Evolutionary conservation across 1,140 invertebrate species (phyloP), one percentile per base, ranked within the genome.

Genomic region (Octopus sinensis): DNA sequence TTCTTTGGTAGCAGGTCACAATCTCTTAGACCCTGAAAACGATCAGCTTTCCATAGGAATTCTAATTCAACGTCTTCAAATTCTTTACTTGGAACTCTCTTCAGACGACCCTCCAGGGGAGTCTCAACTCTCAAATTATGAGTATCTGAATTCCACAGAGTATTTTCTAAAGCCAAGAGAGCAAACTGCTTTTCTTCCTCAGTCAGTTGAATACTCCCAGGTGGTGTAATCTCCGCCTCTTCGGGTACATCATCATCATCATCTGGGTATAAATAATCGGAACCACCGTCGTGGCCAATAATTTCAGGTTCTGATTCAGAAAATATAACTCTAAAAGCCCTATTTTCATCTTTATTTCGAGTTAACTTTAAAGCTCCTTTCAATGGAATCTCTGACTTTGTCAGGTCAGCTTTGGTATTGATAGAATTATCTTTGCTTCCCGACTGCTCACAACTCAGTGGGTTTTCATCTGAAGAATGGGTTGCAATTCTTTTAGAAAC

Each of bases 141-240:
- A 52, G 84, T 79, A 76, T 87, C 86, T 9, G 86, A 85, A 82
- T 89, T 89, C 86, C 86, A 89, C 13, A 87, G 43, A 5, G 88
- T 89, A 76, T 89, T 89, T 56, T 88, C 86, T n/a, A 89, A 82
- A 5, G 88, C 85, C 76, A 87, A 82, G 30, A 89, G 79, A 30
- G 88, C 86, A 84, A 88, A 88, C 43, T 88, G 85, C 78, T 88
- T 88, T 77, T 89, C 88, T 76, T 88, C 87, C 51, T 88, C 86
- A 9, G 88, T 88, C 52, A 89, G 85, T 4, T 84, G 81, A 30
- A 87, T 80, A 17, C 2, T 85, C 79, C 79, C 85, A 83, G 53
- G 73, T 83, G 1, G 68, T 53, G 52, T 13, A 43, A 51, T n/a
- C 2, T 84, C 85, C 51, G 75, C 76, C 0, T 79, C 80, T 23